These are phyloP conservation scores for Drosophila quadrilineata DNA, from an alignment of 1,140 invertebrate species.

Conservation along the genomic window DNA sequence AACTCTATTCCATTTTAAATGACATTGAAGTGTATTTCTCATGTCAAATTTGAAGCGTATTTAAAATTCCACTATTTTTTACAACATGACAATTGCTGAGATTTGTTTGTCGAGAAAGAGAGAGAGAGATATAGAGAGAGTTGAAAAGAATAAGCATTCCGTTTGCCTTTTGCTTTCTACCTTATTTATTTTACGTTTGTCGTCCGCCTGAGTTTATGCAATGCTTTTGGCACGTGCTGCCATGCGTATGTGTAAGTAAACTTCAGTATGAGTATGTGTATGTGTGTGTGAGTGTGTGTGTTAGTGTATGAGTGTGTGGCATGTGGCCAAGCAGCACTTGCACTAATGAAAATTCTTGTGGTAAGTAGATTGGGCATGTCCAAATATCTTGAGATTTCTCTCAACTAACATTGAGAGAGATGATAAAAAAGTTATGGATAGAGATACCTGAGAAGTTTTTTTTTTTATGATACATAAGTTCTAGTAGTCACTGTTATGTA, in stretches of 20 bases:
- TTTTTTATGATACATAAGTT: background rate
- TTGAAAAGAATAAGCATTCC: conserved; percentile 55
- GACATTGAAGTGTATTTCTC: no score
- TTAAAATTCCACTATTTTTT: background rate
- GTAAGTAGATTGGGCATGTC: background rate
- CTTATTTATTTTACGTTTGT: conserved; percentile 58
- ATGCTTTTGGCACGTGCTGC: conserved; percentile 66
- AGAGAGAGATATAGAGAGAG: conserved; percentile 8
- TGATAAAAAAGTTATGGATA: conserved; percentile 13
- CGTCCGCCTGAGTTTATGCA: conserved; percentile 72
- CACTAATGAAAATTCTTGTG: conserved; percentile 71
- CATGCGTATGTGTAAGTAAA: conserved; percentile 61
- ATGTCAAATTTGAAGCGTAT: no score
- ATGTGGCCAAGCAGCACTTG: conserved; percentile 58
- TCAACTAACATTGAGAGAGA: background rate
- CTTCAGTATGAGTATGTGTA: conserved; percentile 31
- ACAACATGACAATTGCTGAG: conserved; percentile 27
- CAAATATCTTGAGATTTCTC: conserved; percentile 9
- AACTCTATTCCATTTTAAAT: no score
- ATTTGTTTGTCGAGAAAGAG: conserved; percentile 57
- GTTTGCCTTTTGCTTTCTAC: conserved; percentile 30
- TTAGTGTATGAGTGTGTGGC: conserved; percentile 20
- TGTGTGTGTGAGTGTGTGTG: background rate
- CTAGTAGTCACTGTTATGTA: background rate
- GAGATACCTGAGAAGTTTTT: background rate